Base-by-base conservation (phyloP, 2,888 invertebrate genomes). In the Molorchus minor region DNA sequence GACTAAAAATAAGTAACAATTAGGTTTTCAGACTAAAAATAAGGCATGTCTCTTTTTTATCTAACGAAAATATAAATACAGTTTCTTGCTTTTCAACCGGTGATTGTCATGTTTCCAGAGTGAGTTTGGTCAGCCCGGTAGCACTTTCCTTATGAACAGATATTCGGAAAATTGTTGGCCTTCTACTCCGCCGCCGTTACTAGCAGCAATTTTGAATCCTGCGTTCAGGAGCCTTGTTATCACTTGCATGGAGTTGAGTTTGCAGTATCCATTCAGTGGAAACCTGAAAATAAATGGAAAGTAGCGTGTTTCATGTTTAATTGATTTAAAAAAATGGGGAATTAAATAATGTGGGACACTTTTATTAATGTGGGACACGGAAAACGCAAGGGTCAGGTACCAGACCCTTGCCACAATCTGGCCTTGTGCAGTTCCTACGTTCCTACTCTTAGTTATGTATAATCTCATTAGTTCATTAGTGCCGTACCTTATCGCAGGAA, bases 81-180 rank as follows among this genome's bases (percentile, higher is more conserved):
- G 29, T 21, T 53, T 58, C 61, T 67, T 59, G 58, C 61, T 65
- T 60, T 53, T 35, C 52, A 52, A 65, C 56, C 66, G 65, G 58
- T 67, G 71, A 72, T 72, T 71, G 71, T 73, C 71, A 58, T 33
- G 44, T 59, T 51, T 59, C 35, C 38, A 17, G 21, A 20, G 21
- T 45, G 21, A 40, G 54, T 43, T 45, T 40, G 52, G 63, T 80
- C 77, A 81, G 68, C 79, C 80, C 3, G 78, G 78, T 47, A 76
- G 69, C 3, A 78, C 74, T 69, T 77, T 80, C 69, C 91, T 84
- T 61, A 91, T 88, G 79, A 94, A 90, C 74, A 94, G 84, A 82
- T 93, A 94, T 82, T 94, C 94, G 73, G 92, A 92, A 82, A 93
- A 94, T 81, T 93, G 93, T 76, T 93, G 93, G 3, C 93, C 92